phyloP scores from a whole-genome alignment of 1,140 invertebrate species.

The Danaus plexippus region DNA sequence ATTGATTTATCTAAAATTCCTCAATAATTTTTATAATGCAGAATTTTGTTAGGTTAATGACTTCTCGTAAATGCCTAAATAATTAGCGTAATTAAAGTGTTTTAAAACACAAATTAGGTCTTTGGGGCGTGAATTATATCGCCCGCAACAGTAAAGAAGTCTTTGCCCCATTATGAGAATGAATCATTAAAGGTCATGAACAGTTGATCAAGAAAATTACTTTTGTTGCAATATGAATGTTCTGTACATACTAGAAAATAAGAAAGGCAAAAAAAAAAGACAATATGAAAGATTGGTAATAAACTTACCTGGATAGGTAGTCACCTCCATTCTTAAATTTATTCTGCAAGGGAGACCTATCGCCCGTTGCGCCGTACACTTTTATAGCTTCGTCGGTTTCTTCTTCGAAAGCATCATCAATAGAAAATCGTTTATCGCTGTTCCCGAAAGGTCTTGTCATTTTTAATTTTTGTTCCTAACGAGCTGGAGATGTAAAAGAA shows the following conservation, averaged over 20 bases:
- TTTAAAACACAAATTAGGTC: constrained; percentile 22
- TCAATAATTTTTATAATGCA: too few species aligned
- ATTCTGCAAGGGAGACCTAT: constrained; percentile 70
- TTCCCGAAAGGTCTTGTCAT: constrained; percentile 64
- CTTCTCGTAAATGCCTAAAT: constrained; percentile 3
- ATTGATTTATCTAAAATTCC: too few species aligned
- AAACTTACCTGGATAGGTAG: constrained; percentile 51
- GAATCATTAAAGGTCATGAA: constrained; percentile 53
- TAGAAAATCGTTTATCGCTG: constrained; percentile 79
- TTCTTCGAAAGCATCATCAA: constrained; percentile 87
- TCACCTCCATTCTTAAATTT: constrained; percentile 64
- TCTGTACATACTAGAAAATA: constrained; percentile 2
- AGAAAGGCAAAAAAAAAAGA: neutral
- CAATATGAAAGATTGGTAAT: neutral
- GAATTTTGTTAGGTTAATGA: too few species aligned
- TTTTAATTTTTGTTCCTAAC: constrained; percentile 45
- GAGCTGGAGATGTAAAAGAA: constrained; percentile 45
- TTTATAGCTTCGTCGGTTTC: constrained; percentile 84
- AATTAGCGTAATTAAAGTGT: constrained; percentile 23
- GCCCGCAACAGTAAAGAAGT: constrained; percentile 35
- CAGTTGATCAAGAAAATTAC: constrained; percentile 10
- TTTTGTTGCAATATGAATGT: constrained; percentile 4
- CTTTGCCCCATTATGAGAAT: constrained; percentile 48
- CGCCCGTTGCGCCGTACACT: constrained; percentile 75
- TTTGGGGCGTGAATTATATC: constrained; percentile 32